phyloP scores from a whole-genome alignment of 2,888 invertebrate genomes.

The Nudaria mundana region DNA sequence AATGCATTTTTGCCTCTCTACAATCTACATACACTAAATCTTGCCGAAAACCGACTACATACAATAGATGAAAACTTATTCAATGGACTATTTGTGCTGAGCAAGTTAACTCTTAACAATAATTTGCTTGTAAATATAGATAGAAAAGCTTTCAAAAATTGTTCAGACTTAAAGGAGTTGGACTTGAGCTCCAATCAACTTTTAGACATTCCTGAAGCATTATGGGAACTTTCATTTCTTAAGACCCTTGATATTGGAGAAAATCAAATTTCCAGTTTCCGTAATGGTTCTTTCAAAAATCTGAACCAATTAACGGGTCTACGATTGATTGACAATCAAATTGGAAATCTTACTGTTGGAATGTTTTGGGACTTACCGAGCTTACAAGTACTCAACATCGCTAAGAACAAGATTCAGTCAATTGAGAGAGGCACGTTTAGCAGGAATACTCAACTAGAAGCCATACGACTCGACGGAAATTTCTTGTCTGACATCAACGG shows the following conservation, averaged over 20 bases:
- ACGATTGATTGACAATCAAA: slow-evolving; percentile 93
- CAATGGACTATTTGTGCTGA: slow-evolving; percentile 91
- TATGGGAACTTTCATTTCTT: slow-evolving; percentile 90
- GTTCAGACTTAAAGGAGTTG: slow-evolving; percentile 92
- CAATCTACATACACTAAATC: slow-evolving; percentile 93
- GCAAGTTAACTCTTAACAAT: slow-evolving; percentile 91
- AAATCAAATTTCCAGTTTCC: slow-evolving; percentile 92
- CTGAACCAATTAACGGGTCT: slow-evolving; percentile 93
- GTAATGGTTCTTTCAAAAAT: slow-evolving; percentile 92
- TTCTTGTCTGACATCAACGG: slow-evolving; percentile 94
- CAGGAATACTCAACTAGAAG: slow-evolving; percentile 90
- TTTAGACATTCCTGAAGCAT: slow-evolving; percentile 89
- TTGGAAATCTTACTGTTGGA: slow-evolving; percentile 90
- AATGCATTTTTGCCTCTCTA: slow-evolving; percentile 93
- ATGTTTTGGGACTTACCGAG: slow-evolving; percentile 94
- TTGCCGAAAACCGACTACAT: slow-evolving; percentile 93
- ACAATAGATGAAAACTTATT: slow-evolving; percentile 90
- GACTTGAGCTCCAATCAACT: slow-evolving; percentile 94
- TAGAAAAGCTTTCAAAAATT: slow-evolving; percentile 91
- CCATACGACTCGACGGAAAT: slow-evolving; percentile 93
- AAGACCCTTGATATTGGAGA: slow-evolving; percentile 95
- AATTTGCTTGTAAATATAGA: slow-evolving; percentile 91
- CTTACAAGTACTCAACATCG: slow-evolving; percentile 92
- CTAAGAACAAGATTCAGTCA: slow-evolving; percentile 93
- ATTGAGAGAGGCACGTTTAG: slow-evolving; percentile 93